Percentiles rank a stretch among this genome's conserved stretches.
Evolutionary conservation across 2,113 vertebrate species (phyloP).

Genomic region (Neomonachus schauinslandi): DNA sequence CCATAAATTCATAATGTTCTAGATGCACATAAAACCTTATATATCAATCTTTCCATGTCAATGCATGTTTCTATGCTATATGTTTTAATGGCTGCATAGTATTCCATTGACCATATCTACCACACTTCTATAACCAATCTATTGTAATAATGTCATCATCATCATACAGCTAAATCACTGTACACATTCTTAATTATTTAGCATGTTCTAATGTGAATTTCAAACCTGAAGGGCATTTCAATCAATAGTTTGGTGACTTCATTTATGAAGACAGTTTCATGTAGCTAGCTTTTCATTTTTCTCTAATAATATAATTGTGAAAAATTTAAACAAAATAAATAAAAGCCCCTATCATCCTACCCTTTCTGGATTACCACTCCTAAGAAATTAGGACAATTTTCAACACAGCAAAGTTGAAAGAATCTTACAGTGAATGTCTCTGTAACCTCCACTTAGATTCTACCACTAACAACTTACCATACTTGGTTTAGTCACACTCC

Average conservation of each 20-base stretch:
- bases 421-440: not conserved
- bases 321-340: slow-evolving; percentile 18
- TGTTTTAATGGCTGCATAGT: not conserved
- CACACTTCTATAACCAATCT: not conserved
- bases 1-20: not conserved
- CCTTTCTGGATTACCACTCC: not conserved
- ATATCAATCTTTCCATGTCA: not conserved
- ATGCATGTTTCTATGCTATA: not conserved
- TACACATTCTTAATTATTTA: not conserved
- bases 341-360: not conserved
- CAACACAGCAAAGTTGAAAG: not conserved
- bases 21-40: not conserved
- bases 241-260: not conserved
- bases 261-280: not conserved
- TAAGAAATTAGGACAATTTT: not conserved
- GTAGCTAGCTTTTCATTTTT: slow-evolving; percentile 5
- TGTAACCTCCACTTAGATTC: not conserved
- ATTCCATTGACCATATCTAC: not conserved
- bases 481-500: not conserved
- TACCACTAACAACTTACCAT: not conserved
- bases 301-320: slow-evolving; percentile 12
- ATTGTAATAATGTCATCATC: not conserved
- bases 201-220: not conserved
- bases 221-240: not conserved
- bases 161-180: not conserved